A percentile compares a stretch with the other conserved stretches of the same genome.
Evolutionary conservation across 1,140 invertebrate genomes (phyloP).

Genomic region (Hyles euphorbiae): DNA sequence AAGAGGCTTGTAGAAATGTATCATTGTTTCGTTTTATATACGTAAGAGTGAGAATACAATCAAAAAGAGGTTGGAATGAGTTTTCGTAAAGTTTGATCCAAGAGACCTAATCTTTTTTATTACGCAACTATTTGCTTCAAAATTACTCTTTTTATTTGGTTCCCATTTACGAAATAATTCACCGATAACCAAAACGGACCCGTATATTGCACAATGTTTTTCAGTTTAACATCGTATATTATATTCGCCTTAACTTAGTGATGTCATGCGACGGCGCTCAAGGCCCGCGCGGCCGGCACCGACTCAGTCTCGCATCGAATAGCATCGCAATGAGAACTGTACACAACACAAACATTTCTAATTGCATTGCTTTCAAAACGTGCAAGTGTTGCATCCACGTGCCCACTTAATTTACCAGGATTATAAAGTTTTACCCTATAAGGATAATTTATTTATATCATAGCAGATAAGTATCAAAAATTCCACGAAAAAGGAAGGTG

Average conservation of each 20-base stretch:
- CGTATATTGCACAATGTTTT: slow-evolving; percentile 22
- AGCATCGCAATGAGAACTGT: slow-evolving; percentile 62
- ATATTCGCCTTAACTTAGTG: slow-evolving; percentile 53
- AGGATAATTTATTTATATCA: slow-evolving; percentile 21
- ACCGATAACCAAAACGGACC: neutral
- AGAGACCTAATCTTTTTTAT: too few species aligned
- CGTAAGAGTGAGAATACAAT: too few species aligned
- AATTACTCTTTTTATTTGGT: too few species aligned
- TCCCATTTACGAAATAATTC: neutral
- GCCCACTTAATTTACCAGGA: slow-evolving; percentile 36
- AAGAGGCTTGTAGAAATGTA: too few species aligned
- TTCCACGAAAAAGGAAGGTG: slow-evolving; percentile 69
- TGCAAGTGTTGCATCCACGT: slow-evolving; percentile 54
- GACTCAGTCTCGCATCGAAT: slow-evolving; percentile 39
- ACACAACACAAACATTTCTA: slow-evolving; percentile 27
- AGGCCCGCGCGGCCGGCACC: slow-evolving; percentile 14
- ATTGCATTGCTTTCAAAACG: slow-evolving; percentile 40
- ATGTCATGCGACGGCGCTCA: slow-evolving; percentile 40
- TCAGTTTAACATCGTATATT: neutral
- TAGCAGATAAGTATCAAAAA: slow-evolving; percentile 37
- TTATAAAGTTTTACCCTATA: slow-evolving; percentile 6
- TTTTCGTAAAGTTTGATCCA: too few species aligned
- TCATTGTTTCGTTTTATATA: too few species aligned
- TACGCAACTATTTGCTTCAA: too few species aligned
- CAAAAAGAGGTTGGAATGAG: too few species aligned